These are phyloP conservation scores for Malacoraja senta DNA, from an alignment of 2,797 vertebrate species.

Conservation along the genomic window DNA sequence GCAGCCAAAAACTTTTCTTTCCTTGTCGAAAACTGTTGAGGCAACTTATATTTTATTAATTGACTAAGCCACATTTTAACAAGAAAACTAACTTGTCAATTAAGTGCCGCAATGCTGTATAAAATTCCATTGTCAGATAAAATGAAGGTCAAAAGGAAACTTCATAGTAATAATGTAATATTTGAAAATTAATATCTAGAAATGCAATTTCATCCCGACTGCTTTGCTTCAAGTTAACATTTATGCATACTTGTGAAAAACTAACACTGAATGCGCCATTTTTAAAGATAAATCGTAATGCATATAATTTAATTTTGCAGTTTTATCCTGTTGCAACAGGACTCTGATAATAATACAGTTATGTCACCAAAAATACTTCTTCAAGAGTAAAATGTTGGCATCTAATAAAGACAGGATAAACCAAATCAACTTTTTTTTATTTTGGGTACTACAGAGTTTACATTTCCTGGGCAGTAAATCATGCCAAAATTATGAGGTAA, in stretches of 20 bases:
- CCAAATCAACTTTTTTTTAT: not conserved
- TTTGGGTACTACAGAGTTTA: not conserved
- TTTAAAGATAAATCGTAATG: not conserved
- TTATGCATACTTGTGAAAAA: not conserved
- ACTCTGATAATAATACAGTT: not conserved
- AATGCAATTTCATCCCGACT: not conserved
- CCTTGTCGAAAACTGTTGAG: not conserved
- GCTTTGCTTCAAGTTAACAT: not conserved
- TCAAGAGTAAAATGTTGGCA: not conserved
- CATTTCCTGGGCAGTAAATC: not conserved
- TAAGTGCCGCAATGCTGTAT: not conserved
- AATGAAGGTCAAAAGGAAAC: not conserved
- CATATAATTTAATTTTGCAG: not conserved
- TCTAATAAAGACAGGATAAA: not conserved
- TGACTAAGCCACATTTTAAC: not conserved
- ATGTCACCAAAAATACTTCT: not conserved
- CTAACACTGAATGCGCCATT: not conserved
- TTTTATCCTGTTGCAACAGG: not conserved
- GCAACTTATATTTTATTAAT: not conserved
- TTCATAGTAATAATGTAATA: not conserved
- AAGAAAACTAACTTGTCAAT: not conserved
- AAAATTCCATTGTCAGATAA: not conserved
- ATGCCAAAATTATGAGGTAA: not conserved
- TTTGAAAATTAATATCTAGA: not conserved
- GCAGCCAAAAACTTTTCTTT: not conserved